These are phyloP conservation scores for Drosophila erecta DNA, from an alignment of 1,140 invertebrate genomes.

Conservation along the genomic window DNA sequence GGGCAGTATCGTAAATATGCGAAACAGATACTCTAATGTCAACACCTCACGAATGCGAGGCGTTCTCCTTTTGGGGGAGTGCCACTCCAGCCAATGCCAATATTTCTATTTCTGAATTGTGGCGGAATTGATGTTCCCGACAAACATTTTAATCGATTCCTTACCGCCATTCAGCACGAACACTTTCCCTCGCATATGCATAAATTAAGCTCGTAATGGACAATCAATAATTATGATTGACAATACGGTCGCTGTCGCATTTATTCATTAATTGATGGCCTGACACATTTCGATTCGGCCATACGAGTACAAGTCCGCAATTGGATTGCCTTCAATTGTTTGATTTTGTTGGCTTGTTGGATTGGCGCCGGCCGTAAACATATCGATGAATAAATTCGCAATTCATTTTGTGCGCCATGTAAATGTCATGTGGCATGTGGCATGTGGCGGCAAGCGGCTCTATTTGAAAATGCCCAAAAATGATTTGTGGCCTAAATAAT, in stretches of 20 bases:
- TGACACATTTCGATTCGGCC: constrained; percentile 38
- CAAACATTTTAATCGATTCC: constrained; percentile 77
- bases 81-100: constrained; percentile 5
- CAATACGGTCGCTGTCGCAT: constrained; percentile 46
- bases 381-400: constrained; percentile 17
- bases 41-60: constrained; percentile 44
- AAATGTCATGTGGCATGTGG: constrained; percentile 7
- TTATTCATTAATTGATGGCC: constrained; percentile 52
- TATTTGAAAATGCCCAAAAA: constrained; percentile 8
- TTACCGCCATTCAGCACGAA: constrained; percentile 79
- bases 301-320: constrained; percentile 14
- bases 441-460: not conserved
- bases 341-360: constrained; percentile 19
- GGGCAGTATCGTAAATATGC: constrained; percentile 59
- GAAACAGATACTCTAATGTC: constrained; percentile 54
- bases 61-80: constrained; percentile 8
- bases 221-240: constrained; percentile 82
- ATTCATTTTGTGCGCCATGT: constrained; percentile 6
- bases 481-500: constrained; percentile 17
- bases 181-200: constrained; percentile 44
- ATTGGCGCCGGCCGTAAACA: constrained; percentile 2
- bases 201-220: constrained; percentile 73
- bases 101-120: constrained; percentile 21
- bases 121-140: constrained; percentile 55
- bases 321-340: constrained; percentile 31